A percentile compares a stretch with the other conserved stretches of the same genome.
Conservation (phyloP, 2,113 vertebrate species). For the human region GRCh38 chr5:11259501-11260000, state of each 20-base stretch:
- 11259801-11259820: background rate
- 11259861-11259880: background rate
- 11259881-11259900: background rate
- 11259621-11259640: background rate
- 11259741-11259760: background rate
- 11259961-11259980: background rate
- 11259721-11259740: background rate
- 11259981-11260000: background rate
- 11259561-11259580: background rate
- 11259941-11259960: background rate
- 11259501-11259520: background rate
- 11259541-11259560: background rate
- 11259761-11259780: background rate
- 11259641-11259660: background rate
- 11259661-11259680: background rate
- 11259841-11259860: fast-evolving
- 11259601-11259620: background rate
- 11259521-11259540: background rate
- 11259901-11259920: background rate
- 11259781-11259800: background rate
- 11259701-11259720: background rate
- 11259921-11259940: background rate
- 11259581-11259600: background rate
- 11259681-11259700: background rate
- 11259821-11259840: background rate